phyloP scores from a whole-genome alignment of 2,888 invertebrate genomes.

The Nomada ferruginata region DNA sequence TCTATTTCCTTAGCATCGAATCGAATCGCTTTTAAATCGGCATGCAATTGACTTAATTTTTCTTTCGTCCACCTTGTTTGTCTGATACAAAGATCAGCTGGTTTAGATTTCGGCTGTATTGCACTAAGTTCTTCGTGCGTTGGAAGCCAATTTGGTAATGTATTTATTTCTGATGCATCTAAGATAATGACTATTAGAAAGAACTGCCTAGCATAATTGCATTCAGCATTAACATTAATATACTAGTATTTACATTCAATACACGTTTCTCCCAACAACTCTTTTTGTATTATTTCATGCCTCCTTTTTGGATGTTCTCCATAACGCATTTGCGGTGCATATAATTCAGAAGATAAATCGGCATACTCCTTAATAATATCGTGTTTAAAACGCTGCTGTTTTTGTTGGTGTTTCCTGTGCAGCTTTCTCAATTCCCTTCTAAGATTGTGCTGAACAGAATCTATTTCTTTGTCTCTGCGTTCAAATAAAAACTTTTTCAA shows the following conservation, averaged over 20 bases:
- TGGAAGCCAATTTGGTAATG: slow-evolving; percentile 85
- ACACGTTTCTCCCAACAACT: slow-evolving; percentile 53
- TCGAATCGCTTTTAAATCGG: slow-evolving; percentile 86
- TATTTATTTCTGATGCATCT: slow-evolving; percentile 85
- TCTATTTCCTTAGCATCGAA: slow-evolving; percentile 58
- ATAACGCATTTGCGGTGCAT: slow-evolving; percentile 88
- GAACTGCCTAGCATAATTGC: not conserved
- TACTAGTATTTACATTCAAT: slow-evolving; percentile 61
- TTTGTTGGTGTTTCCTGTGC: slow-evolving; percentile 80
- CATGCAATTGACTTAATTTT: slow-evolving; percentile 86
- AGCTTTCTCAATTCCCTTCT: slow-evolving; percentile 85
- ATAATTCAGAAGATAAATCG: slow-evolving; percentile 87
- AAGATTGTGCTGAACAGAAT: slow-evolving; percentile 85
- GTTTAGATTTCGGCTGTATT: slow-evolving; percentile 77
- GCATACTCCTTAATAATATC: slow-evolving; percentile 68
- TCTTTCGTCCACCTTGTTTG: slow-evolving; percentile 89
- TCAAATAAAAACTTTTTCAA: slow-evolving; percentile 86
- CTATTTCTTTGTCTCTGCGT: slow-evolving; percentile 86
- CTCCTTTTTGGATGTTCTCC: slow-evolving; percentile 87
- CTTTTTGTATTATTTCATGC: slow-evolving; percentile 83
- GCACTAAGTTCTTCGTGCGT: slow-evolving; percentile 84
- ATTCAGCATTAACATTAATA: not conserved
- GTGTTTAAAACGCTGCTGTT: slow-evolving; percentile 36
- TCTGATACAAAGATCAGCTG: slow-evolving; percentile 85
- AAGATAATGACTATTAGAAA: slow-evolving; percentile 76